A percentile compares a stretch with the other conserved stretches of the same genome.
Evolutionary conservation across 2,797 vertebrate species (phyloP).

Genomic region (Falco columbarius): DNA sequence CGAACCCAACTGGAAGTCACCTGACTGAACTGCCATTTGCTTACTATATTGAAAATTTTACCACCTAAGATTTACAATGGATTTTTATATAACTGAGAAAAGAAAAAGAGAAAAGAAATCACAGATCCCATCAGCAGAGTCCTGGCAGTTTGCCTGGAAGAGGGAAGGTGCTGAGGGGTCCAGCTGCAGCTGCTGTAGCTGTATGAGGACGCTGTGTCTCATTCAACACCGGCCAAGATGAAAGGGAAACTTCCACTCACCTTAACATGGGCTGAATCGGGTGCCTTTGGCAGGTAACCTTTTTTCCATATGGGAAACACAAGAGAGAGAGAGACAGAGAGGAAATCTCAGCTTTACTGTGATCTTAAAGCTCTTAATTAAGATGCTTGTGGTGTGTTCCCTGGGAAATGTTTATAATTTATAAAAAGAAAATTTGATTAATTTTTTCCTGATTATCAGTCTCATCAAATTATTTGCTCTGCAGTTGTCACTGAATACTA

Average conservation of each 20-base stretch:
- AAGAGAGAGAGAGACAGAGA: neutral
- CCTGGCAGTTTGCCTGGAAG: neutral
- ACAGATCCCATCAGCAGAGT: neutral
- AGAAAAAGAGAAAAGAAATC: neutral
- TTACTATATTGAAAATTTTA: neutral
- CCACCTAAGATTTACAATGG: neutral
- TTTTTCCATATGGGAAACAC: neutral
- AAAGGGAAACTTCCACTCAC: neutral
- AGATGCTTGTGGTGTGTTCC: neutral
- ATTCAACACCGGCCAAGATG: neutral
- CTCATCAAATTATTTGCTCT: slow-evolving; percentile 13
- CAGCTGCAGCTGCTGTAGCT: neutral
- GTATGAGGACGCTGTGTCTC: neutral
- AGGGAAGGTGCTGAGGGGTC: neutral
- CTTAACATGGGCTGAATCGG: neutral
- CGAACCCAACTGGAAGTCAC: neutral
- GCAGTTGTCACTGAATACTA: neutral
- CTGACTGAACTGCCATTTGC: neutral
- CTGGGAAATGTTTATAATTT: neutral
- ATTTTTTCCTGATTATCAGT: neutral
- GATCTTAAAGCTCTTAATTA: neutral
- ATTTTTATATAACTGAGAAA: neutral
- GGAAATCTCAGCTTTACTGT: neutral
- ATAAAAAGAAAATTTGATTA: neutral
- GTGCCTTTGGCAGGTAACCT: neutral